Conservation (phyloP, 2,888 invertebrate species). For the Rhamphomyia laevipes region DNA sequence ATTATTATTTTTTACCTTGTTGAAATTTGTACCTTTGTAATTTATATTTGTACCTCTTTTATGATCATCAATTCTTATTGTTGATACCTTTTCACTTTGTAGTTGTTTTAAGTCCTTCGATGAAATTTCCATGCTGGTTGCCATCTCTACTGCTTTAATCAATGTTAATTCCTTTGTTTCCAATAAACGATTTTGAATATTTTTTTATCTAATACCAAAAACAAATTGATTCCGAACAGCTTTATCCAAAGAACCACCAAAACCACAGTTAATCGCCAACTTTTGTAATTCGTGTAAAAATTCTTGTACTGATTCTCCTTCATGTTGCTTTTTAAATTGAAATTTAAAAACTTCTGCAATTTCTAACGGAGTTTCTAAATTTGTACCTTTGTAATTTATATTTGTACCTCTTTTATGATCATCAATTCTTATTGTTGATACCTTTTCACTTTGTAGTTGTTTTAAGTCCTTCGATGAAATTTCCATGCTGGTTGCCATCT, state of each 20-base stretch:
- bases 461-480: not conserved
- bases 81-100: not conserved
- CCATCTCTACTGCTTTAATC: not conserved
- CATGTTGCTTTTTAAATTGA: slow-evolving; percentile 15
- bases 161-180: slow-evolving; percentile 8
- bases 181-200: slow-evolving; percentile 18
- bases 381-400: too few relatives aligned
- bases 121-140: not conserved
- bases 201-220: slow-evolving; percentile 4
- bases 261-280: slow-evolving; percentile 16
- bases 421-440: not conserved
- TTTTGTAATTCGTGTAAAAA: slow-evolving; percentile 15
- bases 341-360: slow-evolving; percentile 19
- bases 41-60: too few relatives aligned
- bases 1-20: too few relatives aligned
- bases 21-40: too few relatives aligned
- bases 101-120: not conserved
- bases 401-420: not conserved
- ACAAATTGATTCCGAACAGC: slow-evolving; percentile 20
- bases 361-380: slow-evolving; percentile 15
- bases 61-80: not conserved
- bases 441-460: not conserved
- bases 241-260: slow-evolving; percentile 17
- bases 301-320: slow-evolving; percentile 16
- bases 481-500: not conserved